Conservation (phyloP, 2,113 vertebrate genomes). For the Quiscalus mexicanus region DNA sequence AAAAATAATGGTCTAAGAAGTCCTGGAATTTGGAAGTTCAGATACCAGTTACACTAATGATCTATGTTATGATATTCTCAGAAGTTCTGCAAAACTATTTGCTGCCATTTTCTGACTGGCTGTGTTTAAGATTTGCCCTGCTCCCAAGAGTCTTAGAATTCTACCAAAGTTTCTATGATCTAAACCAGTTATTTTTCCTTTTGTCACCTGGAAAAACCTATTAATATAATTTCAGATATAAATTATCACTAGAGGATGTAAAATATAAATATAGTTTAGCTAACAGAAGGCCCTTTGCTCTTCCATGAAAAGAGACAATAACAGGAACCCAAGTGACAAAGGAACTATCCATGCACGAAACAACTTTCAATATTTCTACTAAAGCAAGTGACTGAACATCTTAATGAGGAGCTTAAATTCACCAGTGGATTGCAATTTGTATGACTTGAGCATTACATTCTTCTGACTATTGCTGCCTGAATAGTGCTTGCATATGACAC, state of each 20-base stretch:
- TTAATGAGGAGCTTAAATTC: constrained; percentile 33
- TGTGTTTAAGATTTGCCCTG: not conserved
- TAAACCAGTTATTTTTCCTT: not conserved
- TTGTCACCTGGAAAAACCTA: not conserved
- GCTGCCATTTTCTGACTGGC: not conserved
- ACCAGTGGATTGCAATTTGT: not conserved
- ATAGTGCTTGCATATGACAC: not conserved
- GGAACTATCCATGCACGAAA: constrained; percentile 1
- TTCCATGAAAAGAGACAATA: not conserved
- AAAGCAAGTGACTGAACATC: not conserved
- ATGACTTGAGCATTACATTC: not conserved
- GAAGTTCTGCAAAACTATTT: not conserved
- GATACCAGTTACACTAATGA: not conserved
- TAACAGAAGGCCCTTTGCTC: not conserved
- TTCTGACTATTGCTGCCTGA: not conserved
- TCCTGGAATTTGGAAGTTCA: not conserved
- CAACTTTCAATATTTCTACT: constrained; percentile 19
- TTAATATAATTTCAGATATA: not conserved
- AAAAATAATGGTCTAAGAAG: not conserved
- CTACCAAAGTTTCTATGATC: not conserved
- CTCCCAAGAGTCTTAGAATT: not conserved
- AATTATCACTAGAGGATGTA: not conserved
- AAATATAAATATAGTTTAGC: not conserved
- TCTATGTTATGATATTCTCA: not conserved
- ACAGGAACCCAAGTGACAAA: not conserved